Base-by-base conservation (phyloP, 2,113 vertebrate genomes). In the Macroglossus sobrinus region DNA sequence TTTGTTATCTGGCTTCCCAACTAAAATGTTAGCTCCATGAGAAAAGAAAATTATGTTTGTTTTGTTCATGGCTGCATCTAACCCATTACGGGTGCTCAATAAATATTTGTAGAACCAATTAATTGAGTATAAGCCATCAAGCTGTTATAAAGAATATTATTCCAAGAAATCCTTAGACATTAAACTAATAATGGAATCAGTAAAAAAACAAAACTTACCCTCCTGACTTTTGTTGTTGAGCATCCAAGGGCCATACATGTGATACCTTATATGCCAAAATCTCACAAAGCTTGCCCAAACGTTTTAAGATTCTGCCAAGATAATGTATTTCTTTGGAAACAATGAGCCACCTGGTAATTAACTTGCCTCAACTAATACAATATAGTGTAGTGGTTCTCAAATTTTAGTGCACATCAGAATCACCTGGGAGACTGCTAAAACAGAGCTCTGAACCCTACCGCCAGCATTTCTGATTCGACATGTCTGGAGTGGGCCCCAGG, bases 141-240 rank as follows among this genome's bases (percentile, higher is more conserved):
- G 6, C 5, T 55, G 6, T 35, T 74, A 50, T 19, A 79, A 72
- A 74, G 10, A 68, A 24, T 45, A 84, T 12, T 63, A 76, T 84
- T 53, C 61, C 21, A 74, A 66, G 43, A 84, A 84, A 50, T 50
- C 45, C 71, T 24, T 30, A 81, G n/a, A 9, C 88, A 79, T 66
- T 68, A 88, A 84, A 72, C 69, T 72, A 66, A 40, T 12, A 72
- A 35, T 45, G n/a, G 12, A 69, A 74, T 74, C 57, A 68, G 57
- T 84, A 75, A 76, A 74, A 74, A 94, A 92, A 79, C 6, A 38
- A 68, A 94, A 92, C 78, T 84, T 84, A 43, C 30, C 43, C 79
- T 74, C 68, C 55, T 84, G 30, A 84, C 40, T 81, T 61, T 33
- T 24, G 30, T 50, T 61, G 30, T 88, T 64, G 47, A 50, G 9